phyloP scores from a whole-genome alignment of 2,113 vertebrate species.

The Ceyx cyanopectus region DNA sequence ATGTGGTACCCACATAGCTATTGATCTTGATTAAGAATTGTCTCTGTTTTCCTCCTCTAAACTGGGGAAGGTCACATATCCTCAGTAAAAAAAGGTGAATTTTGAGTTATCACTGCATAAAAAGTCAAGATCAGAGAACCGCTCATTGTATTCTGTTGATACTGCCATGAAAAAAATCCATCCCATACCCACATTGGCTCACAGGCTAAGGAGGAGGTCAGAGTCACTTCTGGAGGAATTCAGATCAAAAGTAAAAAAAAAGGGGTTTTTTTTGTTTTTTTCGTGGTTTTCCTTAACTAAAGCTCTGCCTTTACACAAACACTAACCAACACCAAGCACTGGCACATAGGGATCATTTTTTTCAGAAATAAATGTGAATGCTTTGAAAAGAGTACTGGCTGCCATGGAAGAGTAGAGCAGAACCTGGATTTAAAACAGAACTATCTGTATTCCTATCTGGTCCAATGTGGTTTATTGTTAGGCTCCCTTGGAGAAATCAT shows the following conservation, averaged over 20 bases:
- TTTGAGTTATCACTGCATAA: background rate
- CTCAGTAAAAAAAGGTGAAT: background rate
- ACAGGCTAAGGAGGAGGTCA: background rate
- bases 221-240: background rate
- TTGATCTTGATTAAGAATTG: background rate
- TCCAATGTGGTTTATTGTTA: background rate
- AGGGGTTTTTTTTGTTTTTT: accelerated
- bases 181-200: background rate
- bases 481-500: background rate
- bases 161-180: background rate
- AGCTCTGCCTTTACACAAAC: background rate
- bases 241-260: background rate
- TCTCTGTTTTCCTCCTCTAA: background rate
- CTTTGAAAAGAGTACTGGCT: background rate
- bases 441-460: background rate
- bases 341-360: background rate
- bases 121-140: background rate
- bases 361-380: background rate
- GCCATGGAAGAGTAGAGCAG: background rate
- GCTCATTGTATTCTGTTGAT: background rate
- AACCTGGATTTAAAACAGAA: background rate
- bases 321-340: background rate
- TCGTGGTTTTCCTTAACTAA: background rate
- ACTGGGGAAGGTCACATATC: background rate
- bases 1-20: background rate